Percentiles rank a stretch among this genome's conserved stretches.
These are phyloP conservation scores for Parambassis ranga DNA, from an alignment of 2,797 vertebrate genomes.

Conservation along the genomic window DNA sequence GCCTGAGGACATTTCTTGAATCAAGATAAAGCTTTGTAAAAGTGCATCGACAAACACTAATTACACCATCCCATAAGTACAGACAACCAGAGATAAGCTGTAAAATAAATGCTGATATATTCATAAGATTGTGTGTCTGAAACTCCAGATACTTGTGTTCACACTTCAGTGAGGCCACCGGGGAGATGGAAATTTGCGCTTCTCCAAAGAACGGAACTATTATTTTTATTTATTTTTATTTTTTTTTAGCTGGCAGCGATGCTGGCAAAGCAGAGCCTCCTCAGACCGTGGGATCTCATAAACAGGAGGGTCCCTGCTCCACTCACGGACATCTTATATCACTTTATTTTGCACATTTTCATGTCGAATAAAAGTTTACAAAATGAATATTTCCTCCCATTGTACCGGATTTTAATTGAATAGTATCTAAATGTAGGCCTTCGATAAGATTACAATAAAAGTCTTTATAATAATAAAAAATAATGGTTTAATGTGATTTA, in stretches of 20 bases:
- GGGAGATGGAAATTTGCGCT: conserved; percentile 73
- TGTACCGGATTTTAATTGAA: neutral
- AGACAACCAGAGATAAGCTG: conserved; percentile 51
- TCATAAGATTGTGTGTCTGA: neutral
- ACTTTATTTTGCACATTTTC: conserved; percentile 49
- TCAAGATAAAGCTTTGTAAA: neutral
- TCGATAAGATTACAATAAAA: conserved; percentile 7
- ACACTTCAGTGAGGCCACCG: conserved; percentile 32
- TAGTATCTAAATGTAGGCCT: too few relatives aligned
- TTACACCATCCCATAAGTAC: neutral
- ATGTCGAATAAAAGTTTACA: conserved; percentile 25
- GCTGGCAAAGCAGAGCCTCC: conserved; percentile 74
- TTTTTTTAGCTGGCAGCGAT: conserved; percentile 52
- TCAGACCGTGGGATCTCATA: conserved; percentile 61
- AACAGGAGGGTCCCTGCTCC: conserved; percentile 29
- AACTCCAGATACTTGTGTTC: conserved; percentile 66
- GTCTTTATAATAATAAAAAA: too few relatives aligned
- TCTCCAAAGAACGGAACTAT: conserved; percentile 48
- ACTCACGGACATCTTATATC: neutral
- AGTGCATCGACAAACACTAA: conserved; percentile 18
- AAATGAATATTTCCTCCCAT: conserved; percentile 1
- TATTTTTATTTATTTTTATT: too few relatives aligned
- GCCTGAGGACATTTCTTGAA: conserved; percentile 2
- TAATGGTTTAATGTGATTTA: too few relatives aligned
- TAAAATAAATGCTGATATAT: neutral